Percentiles rank a stretch among this genome's conserved stretches.
These are phyloP conservation scores for Cheilosia vernalis DNA, from an alignment of 2,888 invertebrate species.

Conservation along the genomic window DNA sequence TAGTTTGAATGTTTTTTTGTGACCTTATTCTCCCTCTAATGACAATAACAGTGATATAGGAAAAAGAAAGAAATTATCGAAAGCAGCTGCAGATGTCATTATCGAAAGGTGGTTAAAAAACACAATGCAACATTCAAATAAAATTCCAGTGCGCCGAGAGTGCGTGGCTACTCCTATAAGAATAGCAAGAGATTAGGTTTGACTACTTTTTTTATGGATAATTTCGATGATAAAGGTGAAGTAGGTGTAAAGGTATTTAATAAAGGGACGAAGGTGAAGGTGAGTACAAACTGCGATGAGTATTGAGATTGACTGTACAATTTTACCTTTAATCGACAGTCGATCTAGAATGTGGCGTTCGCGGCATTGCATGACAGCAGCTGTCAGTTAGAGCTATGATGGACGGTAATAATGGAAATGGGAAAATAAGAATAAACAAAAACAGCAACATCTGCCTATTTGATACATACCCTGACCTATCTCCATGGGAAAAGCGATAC, in stretches of 20 bases:
- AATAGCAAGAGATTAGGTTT: constrained; percentile 36
- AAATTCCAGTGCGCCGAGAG: constrained; percentile 51
- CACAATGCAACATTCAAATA: constrained; percentile 61
- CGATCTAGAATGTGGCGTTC: neutral
- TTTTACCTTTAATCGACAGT: constrained; percentile 18
- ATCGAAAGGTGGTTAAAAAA: constrained; percentile 67
- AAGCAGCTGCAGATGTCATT: constrained; percentile 71
- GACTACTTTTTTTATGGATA: neutral
- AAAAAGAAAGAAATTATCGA: constrained; percentile 47
- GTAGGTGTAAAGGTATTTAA: neutral
- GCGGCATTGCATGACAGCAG: constrained; percentile 2
- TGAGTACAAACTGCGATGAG: neutral
- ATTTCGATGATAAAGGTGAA: neutral
- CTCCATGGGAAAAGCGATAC: neutral
- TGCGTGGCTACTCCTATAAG: constrained; percentile 20
- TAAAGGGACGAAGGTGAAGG: neutral
- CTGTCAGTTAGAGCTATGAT: neutral
- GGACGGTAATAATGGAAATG: neutral
- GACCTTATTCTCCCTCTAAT: constrained; percentile 49
- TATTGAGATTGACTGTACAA: neutral
- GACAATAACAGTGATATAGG: constrained; percentile 55
- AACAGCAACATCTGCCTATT: neutral
- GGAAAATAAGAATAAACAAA: neutral
- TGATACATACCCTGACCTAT: neutral
- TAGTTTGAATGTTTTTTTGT: constrained; percentile 9